Evolutionary conservation across 2,113 vertebrate species (phyloP), one percentile per base, ranked within the genome.

Genomic region (Syrrhaptes paradoxus): DNA sequence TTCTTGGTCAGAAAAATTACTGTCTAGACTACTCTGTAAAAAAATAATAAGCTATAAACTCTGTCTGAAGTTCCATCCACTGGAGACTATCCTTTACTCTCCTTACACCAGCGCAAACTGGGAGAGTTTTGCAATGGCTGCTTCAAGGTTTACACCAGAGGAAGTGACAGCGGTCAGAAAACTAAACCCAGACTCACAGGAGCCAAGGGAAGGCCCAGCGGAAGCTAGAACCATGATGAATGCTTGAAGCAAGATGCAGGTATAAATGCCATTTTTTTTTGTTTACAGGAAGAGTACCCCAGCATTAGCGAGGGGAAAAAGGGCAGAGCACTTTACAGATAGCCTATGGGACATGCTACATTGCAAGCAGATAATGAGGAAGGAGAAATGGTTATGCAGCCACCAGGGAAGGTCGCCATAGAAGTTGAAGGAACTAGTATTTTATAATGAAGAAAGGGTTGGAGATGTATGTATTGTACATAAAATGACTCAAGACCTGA

Each of bases 51-150:
- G 41, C 16, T 18, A 28, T 49, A 38, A 79, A 68, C n/a, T 63
- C 46, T 48, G 7, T 61, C 17, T 0, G 2, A 82, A 65, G 13
- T 55, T 63, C 81, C 13, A 52, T 34, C 32, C 34, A 9, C 13
- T 6, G 24, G 38, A 65, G 54, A 20, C 18, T 31, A 3, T 26
- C 11, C 46, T 63, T 82, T 79, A 11, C 43, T 80, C 20, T 51
- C 57, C 43, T 68, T 29, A 66, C 10, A 70, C 7, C 32, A 48
- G 22, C 0, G 0, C 22, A 49, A 43, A 11, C 7, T 41, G 63
- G 25, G 43, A 77, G 14, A 12, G 17, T 32, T 91, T 94, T 79
- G 29, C 38, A 57, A 2, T 26, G 43, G 28, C 31, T 85, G 8
- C 10, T 36, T 75, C 36, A 48, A 48, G 24, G 55, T 58, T 91